These are phyloP conservation scores for Tryphoninae sp. DNA, from an alignment of 2,888 invertebrate species.

Conservation along the genomic window DNA sequence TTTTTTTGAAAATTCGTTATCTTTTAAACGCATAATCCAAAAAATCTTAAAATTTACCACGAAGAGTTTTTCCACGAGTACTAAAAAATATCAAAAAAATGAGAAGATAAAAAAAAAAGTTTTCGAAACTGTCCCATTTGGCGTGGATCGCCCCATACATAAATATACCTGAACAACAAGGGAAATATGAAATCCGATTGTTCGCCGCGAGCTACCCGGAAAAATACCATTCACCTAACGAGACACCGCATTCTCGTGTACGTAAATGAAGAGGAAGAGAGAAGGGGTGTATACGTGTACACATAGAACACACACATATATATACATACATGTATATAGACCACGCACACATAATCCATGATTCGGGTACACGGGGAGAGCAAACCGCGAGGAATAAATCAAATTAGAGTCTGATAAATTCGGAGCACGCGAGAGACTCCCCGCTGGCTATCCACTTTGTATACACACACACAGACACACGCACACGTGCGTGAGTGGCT, in stretches of 20 bases:
- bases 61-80: too few relatives aligned
- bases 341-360: conserved; percentile 23
- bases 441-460: conserved; percentile 62
- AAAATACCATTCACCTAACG: conserved; percentile 57
- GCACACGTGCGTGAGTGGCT: background rate
- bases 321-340: background rate
- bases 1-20: too few relatives aligned
- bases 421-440: conserved; percentile 61
- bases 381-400: conserved; percentile 61
- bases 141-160: too few relatives aligned
- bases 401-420: conserved; percentile 65
- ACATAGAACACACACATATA: conserved; percentile 5
- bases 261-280: conserved; percentile 44
- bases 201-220: conserved; percentile 38
- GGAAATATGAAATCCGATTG: conserved; percentile 44
- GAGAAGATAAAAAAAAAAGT: too few relatives aligned
- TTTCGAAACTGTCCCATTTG: too few relatives aligned
- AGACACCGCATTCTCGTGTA: conserved; percentile 45
- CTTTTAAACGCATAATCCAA: too few relatives aligned
- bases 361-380: conserved; percentile 40
- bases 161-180: background rate
- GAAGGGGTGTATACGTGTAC: background rate
- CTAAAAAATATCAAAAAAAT: too few relatives aligned
- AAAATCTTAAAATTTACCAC: too few relatives aligned
- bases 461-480: conserved; percentile 25